Base-by-base conservation (phyloP, 2,113 vertebrate species). In the Ailurus styani region DNA sequence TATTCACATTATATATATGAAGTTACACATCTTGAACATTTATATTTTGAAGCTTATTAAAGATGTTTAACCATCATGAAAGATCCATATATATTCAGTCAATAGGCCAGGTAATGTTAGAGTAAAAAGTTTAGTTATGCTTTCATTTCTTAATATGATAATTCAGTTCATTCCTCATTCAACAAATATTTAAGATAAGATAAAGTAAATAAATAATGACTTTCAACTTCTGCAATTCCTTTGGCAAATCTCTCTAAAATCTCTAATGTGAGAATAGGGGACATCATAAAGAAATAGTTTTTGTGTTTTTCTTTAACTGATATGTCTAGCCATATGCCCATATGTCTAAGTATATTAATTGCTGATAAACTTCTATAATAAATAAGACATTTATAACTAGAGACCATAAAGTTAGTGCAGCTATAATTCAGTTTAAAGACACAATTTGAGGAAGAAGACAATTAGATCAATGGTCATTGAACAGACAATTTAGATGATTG, bases 361-460 rank as follows among this genome's bases (percentile, higher is more conserved):
- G 73, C 70, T 77, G 12, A 47, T 82, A 94, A 54, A 77, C 0
- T 45, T 89, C 45, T 72, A 84, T 20, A 84, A 82, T 85, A 95
- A 66, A 37, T 45, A 94, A 82, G 13, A 55, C 27, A 50, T 82
- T 88, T 89, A 20, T 57, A 86, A 87, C 31, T 29, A 93, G 10
- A 31, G 18, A 40, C 6, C 14, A 72, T 70, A 93, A 78, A 91
- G 12, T 73, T 89, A 91, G 54, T 79, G 31, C 0, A 60, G 55
- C 6, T 93, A 4, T 72, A 88, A 91, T 42, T 83, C 47, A 86
- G 21, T 81, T 97, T 70, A 84, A 55, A 93, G n/a, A 29, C 50
- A 93, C 86, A 86, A 70, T 85, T 96, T 97, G 37, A 47, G 29
- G 54, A 55, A 95, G 79, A 96, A 84, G 9, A 72, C 5, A 93